phyloP scores from a whole-genome alignment of 2,797 vertebrate genomes.

The Hydrocynus forskahlii region DNA sequence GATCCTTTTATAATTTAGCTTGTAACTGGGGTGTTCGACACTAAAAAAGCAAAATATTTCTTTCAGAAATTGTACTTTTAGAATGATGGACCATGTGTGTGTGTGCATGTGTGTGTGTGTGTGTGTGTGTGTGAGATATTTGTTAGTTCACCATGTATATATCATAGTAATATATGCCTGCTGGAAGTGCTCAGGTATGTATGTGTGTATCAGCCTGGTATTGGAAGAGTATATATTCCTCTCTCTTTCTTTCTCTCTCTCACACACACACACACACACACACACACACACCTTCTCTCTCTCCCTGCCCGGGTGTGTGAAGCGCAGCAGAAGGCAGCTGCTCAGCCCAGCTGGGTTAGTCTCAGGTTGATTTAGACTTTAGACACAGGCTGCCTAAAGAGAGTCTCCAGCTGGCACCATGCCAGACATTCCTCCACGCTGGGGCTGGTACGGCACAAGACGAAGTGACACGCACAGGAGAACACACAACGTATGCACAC shows the following conservation, averaged over 20 bases:
- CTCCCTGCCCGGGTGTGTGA: slow-evolving; percentile 24
- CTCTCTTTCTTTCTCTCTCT: neutral
- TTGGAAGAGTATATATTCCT: neutral
- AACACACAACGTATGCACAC: slow-evolving; percentile 54
- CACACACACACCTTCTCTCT: slow-evolving; percentile 13
- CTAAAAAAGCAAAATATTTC: no score
- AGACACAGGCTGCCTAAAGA: slow-evolving; percentile 23
- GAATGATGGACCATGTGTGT: no score
- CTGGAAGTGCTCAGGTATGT: neutral
- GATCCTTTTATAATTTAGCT: no score
- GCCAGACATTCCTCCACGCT: slow-evolving; percentile 61
- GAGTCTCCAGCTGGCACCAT: slow-evolving; percentile 46
- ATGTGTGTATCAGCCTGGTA: no score
- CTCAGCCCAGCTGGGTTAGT: slow-evolving; percentile 38
- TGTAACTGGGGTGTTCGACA: no score
- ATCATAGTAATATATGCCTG: neutral
- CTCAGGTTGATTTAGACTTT: slow-evolving; percentile 43
- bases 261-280: no score
- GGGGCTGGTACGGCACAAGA: slow-evolving; percentile 60
- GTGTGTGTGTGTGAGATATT: no score
- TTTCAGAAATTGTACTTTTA: no score
- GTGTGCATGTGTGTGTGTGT: no score
- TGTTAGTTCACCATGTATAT: neutral
- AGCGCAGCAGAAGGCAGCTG: slow-evolving; percentile 33
- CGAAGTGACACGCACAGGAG: slow-evolving; percentile 49